Base-by-base conservation (phyloP, 2,888 invertebrate species). In the Cancer borealis region DNA sequence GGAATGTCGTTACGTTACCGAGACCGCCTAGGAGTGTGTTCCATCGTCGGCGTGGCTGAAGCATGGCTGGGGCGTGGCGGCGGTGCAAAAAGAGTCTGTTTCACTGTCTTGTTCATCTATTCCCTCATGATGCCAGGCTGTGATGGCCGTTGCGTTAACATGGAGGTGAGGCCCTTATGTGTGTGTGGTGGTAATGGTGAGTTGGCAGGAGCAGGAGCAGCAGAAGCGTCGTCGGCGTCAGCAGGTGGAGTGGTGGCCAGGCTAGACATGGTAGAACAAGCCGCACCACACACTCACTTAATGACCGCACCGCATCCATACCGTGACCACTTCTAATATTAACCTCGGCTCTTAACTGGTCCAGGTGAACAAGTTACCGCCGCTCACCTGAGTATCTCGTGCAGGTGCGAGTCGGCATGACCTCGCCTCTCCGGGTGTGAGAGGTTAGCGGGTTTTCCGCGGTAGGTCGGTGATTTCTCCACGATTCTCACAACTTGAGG, bases 401-500 rank as follows among this genome's bases (percentile, higher is more conserved):
- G 45, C 47, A 30, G 47, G 89, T 90, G 26, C 2, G 90, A 90
- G 90, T 49, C 26, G 26, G 60, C 30, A 46, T 89, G 47, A 47
- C 30, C n/a, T 90, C 14, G 54, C 39, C 84, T 30, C 39, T 14
- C 39, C 39, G 30, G 39, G 91, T 91, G 46, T 91, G 73, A 91
- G 73, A 45, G 79, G 66, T 73, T 91, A 91, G 47, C 79, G 14
- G 79, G 91, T 91, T 91, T n/a, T 46, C 91, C 73, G 46, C 91
- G 46, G 91, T 73, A 73, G 91, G 66, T 73, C 73, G 73, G 91
- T 91, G 49, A 91, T 91, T 73, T 46, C 73, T 73, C 91, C 46
- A 73, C 91, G 45, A 91, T 91, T 91, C 91, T 91, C 91, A 91
- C 73, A 73, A 91, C 91, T 91, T 91, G 91, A 91, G 46, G 46